Evolutionary conservation across 1,140 invertebrate genomes (phyloP), one percentile per base, ranked within the genome.

Genomic region (Orussus abietinus): DNA sequence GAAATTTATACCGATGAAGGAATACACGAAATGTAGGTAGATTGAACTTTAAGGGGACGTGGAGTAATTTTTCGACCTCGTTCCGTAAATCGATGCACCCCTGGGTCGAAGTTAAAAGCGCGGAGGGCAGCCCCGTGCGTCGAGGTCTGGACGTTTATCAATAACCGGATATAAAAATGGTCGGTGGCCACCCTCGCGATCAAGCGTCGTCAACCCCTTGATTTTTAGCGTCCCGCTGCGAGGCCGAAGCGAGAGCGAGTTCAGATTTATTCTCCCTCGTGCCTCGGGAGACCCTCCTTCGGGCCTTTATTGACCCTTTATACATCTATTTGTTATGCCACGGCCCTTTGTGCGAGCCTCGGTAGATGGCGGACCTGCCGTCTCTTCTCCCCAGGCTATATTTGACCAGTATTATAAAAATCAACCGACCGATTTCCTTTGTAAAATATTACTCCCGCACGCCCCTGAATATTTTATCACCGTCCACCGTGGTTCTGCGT

Each of bases 351-450:
- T 69, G 52, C 62, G 53, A 61, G n/a, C 6, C 6, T 7, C 61
- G 54, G 52, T 51, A 55, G 56, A 61, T 56, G 57, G 53, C 59
- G 57, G 55, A 62, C 62, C 62, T 55, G 53, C 49, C 43, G 46
- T 41, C 29, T 34, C 43, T 22, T 51, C 57, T 68, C 70, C 66
- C 68, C 53, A 65, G 61, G 67, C 71, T 68, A 69, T 74, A 74
- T 74, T 74, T 74, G 71, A 70, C 71, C 69, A 72, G 71, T 71
- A 74, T 72, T 74, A 74, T 74, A 74, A 74, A 74, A 74, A 74
- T 72, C 71, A 74, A 74, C 68, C 71, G 66, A 74, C 68, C 71
- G 69, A 74, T 72, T 74, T 74, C 62, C 66, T 69, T 58, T 64
- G 52, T 74, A 62, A 74, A 71, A 70, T 71, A 71, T 72, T 62